phyloP scores from a whole-genome alignment of 2,113 vertebrate species.

The Siphamia tubifer region DNA sequence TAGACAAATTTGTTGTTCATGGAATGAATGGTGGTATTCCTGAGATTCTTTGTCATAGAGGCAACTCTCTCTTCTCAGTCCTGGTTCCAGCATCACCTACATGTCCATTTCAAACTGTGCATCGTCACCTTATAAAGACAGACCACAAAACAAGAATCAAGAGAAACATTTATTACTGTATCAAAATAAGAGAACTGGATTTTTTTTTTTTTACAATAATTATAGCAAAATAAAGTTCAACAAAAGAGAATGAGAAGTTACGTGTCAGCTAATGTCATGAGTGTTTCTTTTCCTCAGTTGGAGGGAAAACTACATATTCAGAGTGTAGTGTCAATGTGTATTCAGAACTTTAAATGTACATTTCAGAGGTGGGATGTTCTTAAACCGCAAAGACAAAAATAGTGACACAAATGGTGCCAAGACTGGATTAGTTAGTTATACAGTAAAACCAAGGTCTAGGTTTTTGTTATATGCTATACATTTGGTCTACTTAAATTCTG shows the following conservation, averaged over 20 bases:
- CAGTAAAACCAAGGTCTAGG: no score
- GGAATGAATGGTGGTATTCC: slow-evolving; percentile 13
- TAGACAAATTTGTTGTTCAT: background rate
- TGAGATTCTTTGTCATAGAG: slow-evolving; percentile 14
- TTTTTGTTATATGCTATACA: no score
- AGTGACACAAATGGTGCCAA: background rate
- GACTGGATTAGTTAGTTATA: background rate
- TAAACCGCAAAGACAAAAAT: background rate
- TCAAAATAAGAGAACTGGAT: background rate
- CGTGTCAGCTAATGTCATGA: no score
- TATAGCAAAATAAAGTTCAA: no score
- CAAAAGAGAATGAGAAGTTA: no score
- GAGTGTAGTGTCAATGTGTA: no score
- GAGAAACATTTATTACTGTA: background rate
- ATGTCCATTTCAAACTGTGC: slow-evolving; percentile 89
- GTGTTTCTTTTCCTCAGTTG: background rate
- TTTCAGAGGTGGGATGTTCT: background rate
- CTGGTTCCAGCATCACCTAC: slow-evolving; percentile 39
- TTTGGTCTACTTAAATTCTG: no score
- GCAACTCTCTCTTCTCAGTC: background rate
- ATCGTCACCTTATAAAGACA: slow-evolving; percentile 72
- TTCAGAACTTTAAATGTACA: background rate
- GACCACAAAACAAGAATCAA: background rate
- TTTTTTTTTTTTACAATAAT: no score
- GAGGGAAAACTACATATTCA: background rate